These are phyloP conservation scores for Mycteria americana DNA, from an alignment of 2,797 vertebrate species.

Conservation along the genomic window DNA sequence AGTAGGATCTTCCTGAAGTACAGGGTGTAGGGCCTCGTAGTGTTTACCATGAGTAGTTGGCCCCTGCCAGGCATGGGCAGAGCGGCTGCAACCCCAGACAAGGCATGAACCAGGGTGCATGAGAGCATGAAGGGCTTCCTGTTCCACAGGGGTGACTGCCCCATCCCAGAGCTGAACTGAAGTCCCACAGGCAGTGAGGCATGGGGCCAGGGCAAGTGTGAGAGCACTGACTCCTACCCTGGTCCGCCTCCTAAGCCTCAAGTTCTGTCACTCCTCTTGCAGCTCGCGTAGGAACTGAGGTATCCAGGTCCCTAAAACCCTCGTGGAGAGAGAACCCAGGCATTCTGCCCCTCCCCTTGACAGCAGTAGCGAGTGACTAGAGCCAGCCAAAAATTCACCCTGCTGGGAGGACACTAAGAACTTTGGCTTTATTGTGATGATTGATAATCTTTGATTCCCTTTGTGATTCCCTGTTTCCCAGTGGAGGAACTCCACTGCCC, in stretches of 20 bases:
- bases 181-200: neutral
- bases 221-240: no score
- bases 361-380: neutral
- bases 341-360: neutral
- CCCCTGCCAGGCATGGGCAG: neutral
- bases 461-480: neutral
- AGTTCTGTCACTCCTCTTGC: neutral
- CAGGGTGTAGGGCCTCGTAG: neutral
- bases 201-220: neutral
- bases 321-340: no score
- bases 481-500: neutral
- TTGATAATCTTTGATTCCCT: neutral
- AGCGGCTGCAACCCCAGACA: neutral
- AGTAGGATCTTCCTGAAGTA: neutral
- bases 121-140: neutral
- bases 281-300: neutral
- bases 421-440: no score
- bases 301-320: neutral
- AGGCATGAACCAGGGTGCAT: neutral
- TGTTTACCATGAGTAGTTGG: neutral
- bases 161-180: neutral
- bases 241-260: neutral
- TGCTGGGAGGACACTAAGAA: neutral
- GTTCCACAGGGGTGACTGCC: neutral
- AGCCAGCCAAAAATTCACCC: neutral